These are phyloP conservation scores for Zele albiditarsus DNA, from an alignment of 2,888 invertebrate species.

Conservation along the genomic window DNA sequence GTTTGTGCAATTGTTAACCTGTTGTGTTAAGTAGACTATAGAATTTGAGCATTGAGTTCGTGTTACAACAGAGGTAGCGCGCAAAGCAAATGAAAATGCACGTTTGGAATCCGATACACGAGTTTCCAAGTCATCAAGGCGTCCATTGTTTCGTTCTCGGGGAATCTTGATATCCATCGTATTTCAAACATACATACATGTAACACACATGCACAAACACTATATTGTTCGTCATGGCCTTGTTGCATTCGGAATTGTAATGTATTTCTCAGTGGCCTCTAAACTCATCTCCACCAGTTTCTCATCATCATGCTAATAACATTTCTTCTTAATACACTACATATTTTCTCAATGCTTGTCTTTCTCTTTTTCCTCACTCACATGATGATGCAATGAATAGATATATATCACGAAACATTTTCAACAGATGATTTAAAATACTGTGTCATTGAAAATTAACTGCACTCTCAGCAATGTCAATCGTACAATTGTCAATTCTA, in stretches of 20 bases:
- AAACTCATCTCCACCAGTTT: conserved; percentile 42
- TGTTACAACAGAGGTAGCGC: conserved; percentile 19
- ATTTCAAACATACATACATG: conserved; percentile 16
- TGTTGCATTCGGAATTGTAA: conserved; percentile 44
- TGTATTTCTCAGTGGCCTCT: conserved; percentile 44
- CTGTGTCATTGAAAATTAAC: neutral
- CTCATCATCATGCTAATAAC: conserved; percentile 30
- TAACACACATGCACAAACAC: conserved; percentile 4
- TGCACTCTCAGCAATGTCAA: neutral
- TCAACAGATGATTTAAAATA: neutral
- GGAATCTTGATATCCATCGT: conserved; percentile 33
- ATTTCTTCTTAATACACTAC: conserved; percentile 15
- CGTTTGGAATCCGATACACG: conserved; percentile 43
- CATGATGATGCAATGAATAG: conserved; percentile 24
- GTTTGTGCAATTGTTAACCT: neutral
- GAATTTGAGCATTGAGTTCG: conserved; percentile 9
- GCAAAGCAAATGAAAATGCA: conserved; percentile 32
- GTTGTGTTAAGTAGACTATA: conserved; percentile 11
- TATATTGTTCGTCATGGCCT: conserved; percentile 31
- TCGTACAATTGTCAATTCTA: neutral
- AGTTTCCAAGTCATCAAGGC: conserved; percentile 44
- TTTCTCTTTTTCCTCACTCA: conserved; percentile 6
- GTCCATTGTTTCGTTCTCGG: conserved; percentile 37
- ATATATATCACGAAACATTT: conserved; percentile 17
- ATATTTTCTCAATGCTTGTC: conserved; percentile 9